Percentiles rank a stretch among this genome's conserved stretches.
Conservation (phyloP, 2,113 vertebrate species). For the Mola mola region DNA sequence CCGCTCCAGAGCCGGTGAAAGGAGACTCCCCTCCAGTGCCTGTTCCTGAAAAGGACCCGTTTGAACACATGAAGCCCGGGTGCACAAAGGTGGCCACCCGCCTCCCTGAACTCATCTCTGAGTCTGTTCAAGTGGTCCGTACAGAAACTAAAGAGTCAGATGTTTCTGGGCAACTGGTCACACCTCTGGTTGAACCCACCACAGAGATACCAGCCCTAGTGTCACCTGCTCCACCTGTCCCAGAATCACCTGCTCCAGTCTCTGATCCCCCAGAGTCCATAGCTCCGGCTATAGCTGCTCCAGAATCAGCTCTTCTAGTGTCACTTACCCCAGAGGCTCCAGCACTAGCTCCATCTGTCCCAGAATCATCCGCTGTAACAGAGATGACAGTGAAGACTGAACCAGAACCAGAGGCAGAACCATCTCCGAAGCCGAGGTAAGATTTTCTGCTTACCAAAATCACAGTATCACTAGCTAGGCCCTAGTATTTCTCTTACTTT, state of each 20-base stretch:
- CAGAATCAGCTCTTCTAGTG: too few relatives aligned
- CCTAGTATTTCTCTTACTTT: too few relatives aligned
- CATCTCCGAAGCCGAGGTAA: slow-evolving; percentile 47
- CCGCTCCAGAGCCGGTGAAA: slow-evolving; percentile 17
- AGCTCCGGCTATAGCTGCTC: neutral
- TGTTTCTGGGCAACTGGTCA: neutral
- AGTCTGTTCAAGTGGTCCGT: slow-evolving; percentile 4
- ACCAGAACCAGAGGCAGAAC: slow-evolving; percentile 4
- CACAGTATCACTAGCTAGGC: too few relatives aligned
- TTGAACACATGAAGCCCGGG: slow-evolving; percentile 33
- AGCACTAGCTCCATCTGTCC: accelerated
- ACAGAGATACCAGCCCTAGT: neutral
- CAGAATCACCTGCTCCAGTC: neutral
- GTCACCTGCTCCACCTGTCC: neutral
- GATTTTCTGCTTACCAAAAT: slow-evolving; percentile 1
- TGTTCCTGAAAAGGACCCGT: slow-evolving; percentile 8
- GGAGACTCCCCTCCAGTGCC: slow-evolving; percentile 6
- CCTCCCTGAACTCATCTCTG: slow-evolving; percentile 37
- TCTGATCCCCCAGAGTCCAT: neutral
- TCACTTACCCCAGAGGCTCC: neutral
- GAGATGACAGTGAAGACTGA: slow-evolving; percentile 18
- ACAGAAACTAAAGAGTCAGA: slow-evolving; percentile 11
- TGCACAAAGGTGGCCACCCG: slow-evolving; percentile 52
- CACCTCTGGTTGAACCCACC: slow-evolving; percentile 7
- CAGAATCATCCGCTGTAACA: neutral